Evolutionary conservation across 2,888 invertebrate species (phyloP).

Genomic region (Cremastobaeus sp.): DNA sequence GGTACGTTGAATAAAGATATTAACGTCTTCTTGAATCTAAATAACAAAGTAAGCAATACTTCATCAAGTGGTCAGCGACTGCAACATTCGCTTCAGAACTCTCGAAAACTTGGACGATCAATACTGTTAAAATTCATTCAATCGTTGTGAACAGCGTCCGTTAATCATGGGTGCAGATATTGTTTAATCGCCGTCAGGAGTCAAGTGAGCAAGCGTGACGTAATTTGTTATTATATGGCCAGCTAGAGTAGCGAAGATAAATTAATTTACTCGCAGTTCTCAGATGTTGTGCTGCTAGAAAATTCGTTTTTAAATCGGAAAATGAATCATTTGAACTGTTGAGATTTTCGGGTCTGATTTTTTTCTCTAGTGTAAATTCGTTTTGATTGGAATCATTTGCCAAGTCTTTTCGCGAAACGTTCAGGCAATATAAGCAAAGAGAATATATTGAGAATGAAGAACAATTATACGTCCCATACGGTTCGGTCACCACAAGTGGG

Average conservation of each 20-base stretch:
- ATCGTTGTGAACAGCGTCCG: conserved; percentile 13
- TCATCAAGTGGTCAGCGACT: conserved; percentile 16
- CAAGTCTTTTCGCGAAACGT: too few relatives aligned
- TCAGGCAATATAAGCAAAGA: not conserved
- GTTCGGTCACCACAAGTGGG: not conserved
- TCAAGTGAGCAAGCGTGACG: not conserved
- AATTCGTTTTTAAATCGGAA: too few relatives aligned
- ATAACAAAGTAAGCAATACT: not conserved
- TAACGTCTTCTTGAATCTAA: conserved; percentile 17
- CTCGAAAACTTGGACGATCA: conserved; percentile 21
- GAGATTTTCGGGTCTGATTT: conserved; percentile 1
- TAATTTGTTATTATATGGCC: conserved; percentile 12
- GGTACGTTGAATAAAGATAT: conserved; percentile 12
- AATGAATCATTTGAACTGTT: conserved; percentile 16
- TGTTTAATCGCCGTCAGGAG: conserved; percentile 15
- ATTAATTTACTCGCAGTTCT: conserved; percentile 16
- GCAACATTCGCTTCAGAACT: conserved; percentile 24
- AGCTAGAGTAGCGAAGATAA: conserved; percentile 22
- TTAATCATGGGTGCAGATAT: conserved; percentile 31
- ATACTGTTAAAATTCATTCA: conserved; percentile 31
- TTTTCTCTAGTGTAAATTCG: too few relatives aligned
- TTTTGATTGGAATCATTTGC: too few relatives aligned
- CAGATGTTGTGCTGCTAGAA: conserved; percentile 17
- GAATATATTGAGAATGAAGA: not conserved
- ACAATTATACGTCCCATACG: not conserved